These are phyloP conservation scores for Parnassius orleans DNA, from an alignment of 2,888 invertebrate genomes.

Conservation along the genomic window DNA sequence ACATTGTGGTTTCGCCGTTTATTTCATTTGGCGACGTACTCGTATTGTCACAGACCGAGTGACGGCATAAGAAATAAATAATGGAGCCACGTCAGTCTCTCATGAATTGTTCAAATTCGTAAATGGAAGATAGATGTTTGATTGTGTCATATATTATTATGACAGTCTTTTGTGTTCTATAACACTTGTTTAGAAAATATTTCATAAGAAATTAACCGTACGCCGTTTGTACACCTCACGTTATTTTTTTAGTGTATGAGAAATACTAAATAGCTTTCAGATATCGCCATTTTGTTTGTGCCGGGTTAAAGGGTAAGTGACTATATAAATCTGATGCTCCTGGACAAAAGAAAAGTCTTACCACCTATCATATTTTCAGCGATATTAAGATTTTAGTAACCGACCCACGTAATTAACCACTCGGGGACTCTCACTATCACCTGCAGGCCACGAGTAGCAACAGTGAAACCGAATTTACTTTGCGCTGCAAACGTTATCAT, in stretches of 20 bases:
- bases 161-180: not conserved
- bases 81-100: slow-evolving; percentile 30
- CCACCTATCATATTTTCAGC: too few species aligned
- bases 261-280: too few species aligned
- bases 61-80: slow-evolving; percentile 31
- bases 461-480: too few species aligned
- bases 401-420: too few species aligned
- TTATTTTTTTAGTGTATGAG: not conserved
- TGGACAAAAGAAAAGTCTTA: too few species aligned
- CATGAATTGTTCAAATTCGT: slow-evolving; percentile 31
- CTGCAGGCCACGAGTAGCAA: too few species aligned
- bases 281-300: too few species aligned
- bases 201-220: not conserved
- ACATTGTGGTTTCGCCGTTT: slow-evolving; percentile 40
- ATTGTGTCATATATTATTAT: slow-evolving; percentile 10
- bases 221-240: not conserved
- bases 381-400: too few species aligned
- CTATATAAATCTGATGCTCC: too few species aligned
- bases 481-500: too few species aligned
- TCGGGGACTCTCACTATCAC: too few species aligned
- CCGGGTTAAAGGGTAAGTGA: too few species aligned
- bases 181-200: slow-evolving; percentile 22
- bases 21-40: slow-evolving; percentile 36
- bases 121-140: slow-evolving; percentile 10
- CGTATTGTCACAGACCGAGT: slow-evolving; percentile 32